phyloP scores from a whole-genome alignment of 2,113 vertebrate genomes.

The Malurus alboscapulatus region DNA sequence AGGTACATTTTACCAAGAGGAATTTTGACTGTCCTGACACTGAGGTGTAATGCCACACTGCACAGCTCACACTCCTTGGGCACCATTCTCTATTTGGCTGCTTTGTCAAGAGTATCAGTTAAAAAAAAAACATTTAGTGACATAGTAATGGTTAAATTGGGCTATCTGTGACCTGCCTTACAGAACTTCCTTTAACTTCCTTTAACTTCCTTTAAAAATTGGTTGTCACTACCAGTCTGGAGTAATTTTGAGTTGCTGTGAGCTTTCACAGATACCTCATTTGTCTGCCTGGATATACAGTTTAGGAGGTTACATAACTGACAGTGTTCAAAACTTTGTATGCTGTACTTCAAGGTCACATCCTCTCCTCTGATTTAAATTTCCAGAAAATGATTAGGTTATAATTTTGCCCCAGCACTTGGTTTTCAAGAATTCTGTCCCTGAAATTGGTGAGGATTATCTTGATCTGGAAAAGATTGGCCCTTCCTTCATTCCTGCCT shows the following conservation, averaged over 20 bases:
- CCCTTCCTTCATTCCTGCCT: background rate
- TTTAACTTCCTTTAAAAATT: background rate
- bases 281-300: background rate
- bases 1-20: background rate
- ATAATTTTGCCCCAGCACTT: background rate
- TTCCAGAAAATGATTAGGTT: background rate
- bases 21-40: background rate
- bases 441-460: background rate
- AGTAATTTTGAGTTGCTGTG: background rate
- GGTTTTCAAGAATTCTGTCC: background rate
- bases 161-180: background rate
- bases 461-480: background rate
- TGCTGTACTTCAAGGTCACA: background rate
- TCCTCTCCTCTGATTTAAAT: background rate
- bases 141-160: background rate
- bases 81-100: background rate
- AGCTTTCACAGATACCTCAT: background rate
- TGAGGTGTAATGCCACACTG: background rate
- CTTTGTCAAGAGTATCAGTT: background rate
- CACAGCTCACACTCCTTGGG: background rate
- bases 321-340: background rate
- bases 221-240: background rate
- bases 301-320: background rate
- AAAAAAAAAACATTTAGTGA: background rate
- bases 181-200: background rate